These are phyloP conservation scores for Nothura maculosa DNA, from an alignment of 2,797 vertebrate genomes.

Conservation along the genomic window DNA sequence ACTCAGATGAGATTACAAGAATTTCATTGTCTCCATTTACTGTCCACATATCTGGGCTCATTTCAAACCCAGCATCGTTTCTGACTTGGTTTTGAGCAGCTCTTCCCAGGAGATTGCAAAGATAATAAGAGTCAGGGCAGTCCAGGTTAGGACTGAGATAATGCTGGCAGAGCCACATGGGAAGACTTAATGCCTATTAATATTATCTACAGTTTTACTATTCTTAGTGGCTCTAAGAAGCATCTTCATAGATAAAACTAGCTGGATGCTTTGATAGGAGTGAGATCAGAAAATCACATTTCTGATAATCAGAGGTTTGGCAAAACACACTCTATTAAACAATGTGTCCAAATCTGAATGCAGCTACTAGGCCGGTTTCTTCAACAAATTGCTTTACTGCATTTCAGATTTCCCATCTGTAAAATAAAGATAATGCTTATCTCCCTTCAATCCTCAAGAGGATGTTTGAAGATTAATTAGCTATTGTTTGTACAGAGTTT, in stretches of 20 bases:
- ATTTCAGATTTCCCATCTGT: constrained; percentile 44
- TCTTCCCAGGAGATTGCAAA: not conserved
- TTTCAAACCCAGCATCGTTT: not conserved
- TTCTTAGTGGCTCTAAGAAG: not conserved
- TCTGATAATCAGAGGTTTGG: constrained; percentile 20
- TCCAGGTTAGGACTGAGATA: not conserved
- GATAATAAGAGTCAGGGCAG: not conserved
- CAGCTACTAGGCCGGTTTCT: not conserved
- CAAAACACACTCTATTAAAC: not conserved
- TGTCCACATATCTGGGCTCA: not conserved
- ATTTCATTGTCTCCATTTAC: not conserved
- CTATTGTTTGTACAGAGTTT: constrained; percentile 38
- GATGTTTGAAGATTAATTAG: constrained; percentile 52
- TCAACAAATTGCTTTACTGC: constrained; percentile 13
- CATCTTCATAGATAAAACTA: constrained; percentile 18
- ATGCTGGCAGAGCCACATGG: not conserved
- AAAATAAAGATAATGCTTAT: constrained; percentile 57
- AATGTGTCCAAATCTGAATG: not conserved
- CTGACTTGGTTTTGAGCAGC: not conserved
- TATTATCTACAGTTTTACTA: constrained; percentile 18
- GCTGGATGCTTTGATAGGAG: constrained; percentile 16
- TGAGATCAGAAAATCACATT: constrained; percentile 13
- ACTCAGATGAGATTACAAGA: not conserved
- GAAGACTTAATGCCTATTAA: not conserved
- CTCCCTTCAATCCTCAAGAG: constrained; percentile 22